Base-by-base conservation (phyloP, 1,140 invertebrate species). In the Pseudomyrmex pallidus region DNA sequence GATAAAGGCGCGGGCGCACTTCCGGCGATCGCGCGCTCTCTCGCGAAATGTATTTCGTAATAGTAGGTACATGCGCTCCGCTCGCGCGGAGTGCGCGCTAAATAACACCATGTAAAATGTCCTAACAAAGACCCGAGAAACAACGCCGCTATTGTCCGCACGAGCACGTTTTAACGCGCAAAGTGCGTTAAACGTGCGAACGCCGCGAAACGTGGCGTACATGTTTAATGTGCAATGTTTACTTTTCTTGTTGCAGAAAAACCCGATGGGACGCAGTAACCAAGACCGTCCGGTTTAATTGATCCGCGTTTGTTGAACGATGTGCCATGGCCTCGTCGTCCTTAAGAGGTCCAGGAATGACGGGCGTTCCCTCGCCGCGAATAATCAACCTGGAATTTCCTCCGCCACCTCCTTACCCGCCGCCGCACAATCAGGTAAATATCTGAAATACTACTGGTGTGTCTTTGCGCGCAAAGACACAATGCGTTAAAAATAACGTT, bases 371-470 rank as follows among this genome's bases (percentile, higher is more conserved):
- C 83, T 61, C 85, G 70, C 89, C 92, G 59, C 93, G 94, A 70
- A 91, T 93, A 82, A 92, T 94, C 70, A 93, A 93, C 87, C 90
- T 95, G 85, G 93, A 95, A 85, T 95, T 95, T 90, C 95, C 95
- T 61, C 95, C 95, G 22, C 95, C 95, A 76, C 95, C 95, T 56
- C 92, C 95, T 22, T 95, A 95, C 78, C 95, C 95, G 63, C 95
- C 95, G 7, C 94, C 95, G 15, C 92, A 91, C 50, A 89, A 89
- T 88, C 92, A 89, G 86, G 87, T 89, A 66, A 72, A 20, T 15
- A 17, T 67, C 20, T 76, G 44, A n/a, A n/a, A 83, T 83, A 56
- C 77, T 22, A 17, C 35, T 17, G 20, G 56, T 46, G 46, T n/a
- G n/a, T n/a, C n/a, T 52, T 35, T 35, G 5, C 35, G 5, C 35